Percentiles rank a stretch among this genome's conserved stretches.
These are phyloP conservation scores for Drosophila kohkoa DNA, from an alignment of 1,140 invertebrate genomes.

Conservation along the genomic window DNA sequence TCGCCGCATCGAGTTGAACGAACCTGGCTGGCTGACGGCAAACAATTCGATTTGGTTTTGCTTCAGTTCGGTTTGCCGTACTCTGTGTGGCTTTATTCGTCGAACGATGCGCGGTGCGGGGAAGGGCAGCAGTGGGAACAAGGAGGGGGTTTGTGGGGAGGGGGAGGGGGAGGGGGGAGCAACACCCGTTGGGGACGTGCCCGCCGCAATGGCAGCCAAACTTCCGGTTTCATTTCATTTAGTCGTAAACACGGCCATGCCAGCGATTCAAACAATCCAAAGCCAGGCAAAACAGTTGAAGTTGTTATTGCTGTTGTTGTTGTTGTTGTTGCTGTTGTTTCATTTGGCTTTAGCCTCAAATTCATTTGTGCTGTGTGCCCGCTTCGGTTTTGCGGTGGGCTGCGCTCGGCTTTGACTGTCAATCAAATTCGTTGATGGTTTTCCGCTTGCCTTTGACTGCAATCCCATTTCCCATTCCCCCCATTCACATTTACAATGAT, in stretches of 20 bases:
- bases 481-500: conserved; percentile 21
- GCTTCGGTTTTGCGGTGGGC: conserved; percentile 23
- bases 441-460: conserved; percentile 53
- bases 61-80: neutral
- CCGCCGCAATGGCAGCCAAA: conserved; percentile 41
- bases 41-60: conserved; percentile 23
- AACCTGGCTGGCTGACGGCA: conserved; percentile 13
- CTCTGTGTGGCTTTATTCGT: no score
- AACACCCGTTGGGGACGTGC: conserved; percentile 34
- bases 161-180: neutral
- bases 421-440: conserved; percentile 56
- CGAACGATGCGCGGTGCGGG: neutral
- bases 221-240: conserved; percentile 57
- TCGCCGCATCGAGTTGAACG: conserved; percentile 33
- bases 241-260: conserved; percentile 32
- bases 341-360: conserved; percentile 42
- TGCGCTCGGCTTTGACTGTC: conserved; percentile 46
- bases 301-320: no score
- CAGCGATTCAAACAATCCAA: conserved; percentile 44
- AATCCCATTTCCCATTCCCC: conserved; percentile 37
- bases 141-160: neutral
- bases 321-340: conserved; percentile 14
- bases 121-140: neutral
- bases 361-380: conserved; percentile 30
- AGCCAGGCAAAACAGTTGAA: conserved; percentile 38